Base-by-base conservation (phyloP, 2,113 vertebrate species). In the Gasterosteus aculeatus region DNA sequence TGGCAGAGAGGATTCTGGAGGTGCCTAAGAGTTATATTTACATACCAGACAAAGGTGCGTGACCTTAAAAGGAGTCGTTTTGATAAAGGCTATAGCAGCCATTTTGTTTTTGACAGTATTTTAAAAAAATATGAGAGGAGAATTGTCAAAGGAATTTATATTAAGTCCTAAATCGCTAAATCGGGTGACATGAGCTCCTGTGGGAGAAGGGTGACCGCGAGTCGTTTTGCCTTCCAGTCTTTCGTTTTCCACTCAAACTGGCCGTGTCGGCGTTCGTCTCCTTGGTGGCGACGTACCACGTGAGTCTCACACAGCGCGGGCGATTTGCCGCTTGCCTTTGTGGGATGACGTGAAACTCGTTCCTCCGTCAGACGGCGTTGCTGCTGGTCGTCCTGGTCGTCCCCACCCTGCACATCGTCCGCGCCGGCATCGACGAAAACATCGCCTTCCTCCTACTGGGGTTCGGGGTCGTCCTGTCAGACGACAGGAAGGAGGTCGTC, bases 241-340 rank as follows among this genome's bases (percentile, higher is more conserved):
- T 98, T 91, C 87, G 7, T 60, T 90, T 96, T n/a, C 97, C 97
- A 0, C 58, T 96, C 61, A 95, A 94, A 69, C 85, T 97, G 12
- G 51, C 95, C 0, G 85, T 97, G 2, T 95, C 95, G 0, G 42
- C 92, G 2, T 92, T 94, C 4, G 85, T 93, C 7, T 92, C 95
- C 0, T 51, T 93, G 2, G 78, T 96, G 0, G 94, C 96, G 0
- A 89, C 95, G 22, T 98, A 98, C 78, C 97, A 98, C 86, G 97
- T 98, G 92, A 90, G 77, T 57, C n/a, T 1, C 22, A 26, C 22
- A 26, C 22, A 26, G 22, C 22, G 22, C 22, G 22, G 22, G 22
- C 22, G 22, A 26, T 42, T 57, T 29, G 16, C 41, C 8, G 72
- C 46, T 53, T 54, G 16, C 3, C 4, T 54, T n/a, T 10, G 7